phyloP scores from a whole-genome alignment of 2,888 invertebrate genomes.

The Scaptomyza tumidula region DNA sequence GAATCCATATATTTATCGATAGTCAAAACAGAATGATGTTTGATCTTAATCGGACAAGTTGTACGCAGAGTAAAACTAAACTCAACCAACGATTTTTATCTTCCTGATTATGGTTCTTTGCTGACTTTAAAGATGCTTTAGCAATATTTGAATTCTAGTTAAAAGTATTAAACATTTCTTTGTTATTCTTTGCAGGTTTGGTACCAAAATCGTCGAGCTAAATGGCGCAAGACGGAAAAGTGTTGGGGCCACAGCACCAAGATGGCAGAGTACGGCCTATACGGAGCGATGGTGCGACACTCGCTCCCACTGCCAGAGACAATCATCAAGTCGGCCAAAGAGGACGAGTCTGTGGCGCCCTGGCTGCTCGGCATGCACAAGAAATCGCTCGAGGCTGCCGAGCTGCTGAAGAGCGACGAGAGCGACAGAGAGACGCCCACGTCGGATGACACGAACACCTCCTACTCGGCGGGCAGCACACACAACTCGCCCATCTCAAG shows the following conservation, averaged over 20 bases:
- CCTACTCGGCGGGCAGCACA: slow-evolving; percentile 84
- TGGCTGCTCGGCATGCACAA: slow-evolving; percentile 99
- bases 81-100: too few relatives aligned
- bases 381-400: slow-evolving; percentile 98
- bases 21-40: too few relatives aligned
- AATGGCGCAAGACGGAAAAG: slow-evolving; percentile 99
- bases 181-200: slow-evolving; percentile 91
- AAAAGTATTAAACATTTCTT: too few relatives aligned
- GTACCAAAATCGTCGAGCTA: slow-evolving; percentile 97
- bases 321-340: slow-evolving; percentile 98
- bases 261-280: slow-evolving; percentile 99
- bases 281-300: slow-evolving; percentile 99
- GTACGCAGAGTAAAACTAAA: too few relatives aligned
- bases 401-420: slow-evolving; percentile 93
- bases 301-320: slow-evolving; percentile 99
- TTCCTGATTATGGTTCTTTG: too few relatives aligned
- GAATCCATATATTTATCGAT: too few relatives aligned
- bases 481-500: slow-evolving; percentile 85
- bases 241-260: slow-evolving; percentile 99
- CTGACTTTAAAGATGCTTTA: too few relatives aligned
- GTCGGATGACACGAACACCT: slow-evolving; percentile 87
- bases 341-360: slow-evolving; percentile 98
- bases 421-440: slow-evolving; percentile 88
- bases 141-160: too few relatives aligned
- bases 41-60: too few relatives aligned